A percentile compares a stretch with the other conserved stretches of the same genome.
These are phyloP conservation scores for Saguinus midas DNA, from an alignment of 2,113 vertebrate genomes.

Conservation along the genomic window DNA sequence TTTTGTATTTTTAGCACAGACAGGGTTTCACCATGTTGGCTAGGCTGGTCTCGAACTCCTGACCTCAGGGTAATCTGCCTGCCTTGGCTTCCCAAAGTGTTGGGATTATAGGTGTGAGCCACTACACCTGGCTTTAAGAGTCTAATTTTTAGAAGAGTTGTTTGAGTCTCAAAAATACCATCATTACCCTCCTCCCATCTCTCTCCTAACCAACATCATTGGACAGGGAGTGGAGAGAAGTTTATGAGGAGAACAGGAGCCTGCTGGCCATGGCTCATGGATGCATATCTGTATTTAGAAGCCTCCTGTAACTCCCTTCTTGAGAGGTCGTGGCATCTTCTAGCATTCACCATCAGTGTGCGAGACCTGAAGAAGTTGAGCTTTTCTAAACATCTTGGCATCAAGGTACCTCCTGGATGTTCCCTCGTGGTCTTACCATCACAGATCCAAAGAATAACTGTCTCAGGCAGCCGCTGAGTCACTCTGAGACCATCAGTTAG, in stretches of 20 bases:
- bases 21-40: no score
- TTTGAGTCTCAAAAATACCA: background rate
- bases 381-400: background rate
- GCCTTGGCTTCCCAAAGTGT: no score
- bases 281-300: accelerated
- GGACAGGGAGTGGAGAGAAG: background rate
- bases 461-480: background rate
- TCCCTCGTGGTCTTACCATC: background rate
- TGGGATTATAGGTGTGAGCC: no score
- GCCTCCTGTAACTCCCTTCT: background rate
- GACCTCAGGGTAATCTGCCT: no score
- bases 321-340: background rate
- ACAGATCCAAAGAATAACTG: background rate
- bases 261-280: accelerated
- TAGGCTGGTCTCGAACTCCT: no score
- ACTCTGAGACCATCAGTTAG: background rate
- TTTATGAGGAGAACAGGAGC: accelerated
- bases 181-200: background rate
- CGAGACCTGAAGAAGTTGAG: accelerated
- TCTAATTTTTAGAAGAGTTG: background rate
- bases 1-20: no score
- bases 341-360: background rate
- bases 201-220: background rate
- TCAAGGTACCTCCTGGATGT: background rate
- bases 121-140: background rate